Evolutionary conservation across 2,113 vertebrate species (phyloP).

Genomic region (Lepus europaeus): DNA sequence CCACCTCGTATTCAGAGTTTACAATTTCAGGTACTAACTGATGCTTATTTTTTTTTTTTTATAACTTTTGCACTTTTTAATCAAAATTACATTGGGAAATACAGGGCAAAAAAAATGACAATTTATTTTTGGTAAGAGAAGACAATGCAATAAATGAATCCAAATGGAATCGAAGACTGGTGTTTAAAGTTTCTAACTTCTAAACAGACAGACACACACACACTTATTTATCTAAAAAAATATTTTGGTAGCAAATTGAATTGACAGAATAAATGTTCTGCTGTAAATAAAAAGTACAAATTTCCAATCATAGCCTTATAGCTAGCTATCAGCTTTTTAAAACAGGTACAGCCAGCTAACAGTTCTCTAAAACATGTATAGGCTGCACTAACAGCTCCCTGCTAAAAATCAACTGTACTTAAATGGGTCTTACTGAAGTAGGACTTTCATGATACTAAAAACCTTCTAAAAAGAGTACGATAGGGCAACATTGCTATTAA

Average conservation of each 20-base stretch:
- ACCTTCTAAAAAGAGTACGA: slow-evolving; percentile 84
- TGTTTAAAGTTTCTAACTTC: slow-evolving; percentile 70
- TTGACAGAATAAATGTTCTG: slow-evolving; percentile 84
- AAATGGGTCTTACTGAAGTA: slow-evolving; percentile 80
- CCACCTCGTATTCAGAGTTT: slow-evolving; percentile 84
- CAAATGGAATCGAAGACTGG: slow-evolving; percentile 65
- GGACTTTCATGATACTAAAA: slow-evolving; percentile 81
- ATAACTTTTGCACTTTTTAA: slow-evolving; percentile 73
- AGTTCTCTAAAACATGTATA: slow-evolving; percentile 71
- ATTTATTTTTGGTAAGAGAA: slow-evolving; percentile 72
- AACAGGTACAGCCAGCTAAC: slow-evolving; percentile 66
- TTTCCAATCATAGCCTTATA: slow-evolving; percentile 59
- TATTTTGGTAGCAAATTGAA: slow-evolving; percentile 84
- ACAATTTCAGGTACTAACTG: slow-evolving; percentile 82
- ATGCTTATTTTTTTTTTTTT: slow-evolving; percentile 65
- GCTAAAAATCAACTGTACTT: slow-evolving; percentile 82
- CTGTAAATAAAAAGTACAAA: slow-evolving; percentile 83
- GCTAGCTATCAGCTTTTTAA: slow-evolving; percentile 66
- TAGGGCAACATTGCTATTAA: slow-evolving; percentile 84
- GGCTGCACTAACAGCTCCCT: slow-evolving; percentile 81
- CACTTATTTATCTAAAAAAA: slow-evolving; percentile 70
- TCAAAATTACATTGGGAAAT: slow-evolving; percentile 80
- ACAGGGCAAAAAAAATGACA: slow-evolving; percentile 79
- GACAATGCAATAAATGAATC: slow-evolving; percentile 60
- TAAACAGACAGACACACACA: slow-evolving; percentile 54